These are phyloP conservation scores for Autographa gamma DNA, from an alignment of 2,888 invertebrate species.

Conservation along the genomic window DNA sequence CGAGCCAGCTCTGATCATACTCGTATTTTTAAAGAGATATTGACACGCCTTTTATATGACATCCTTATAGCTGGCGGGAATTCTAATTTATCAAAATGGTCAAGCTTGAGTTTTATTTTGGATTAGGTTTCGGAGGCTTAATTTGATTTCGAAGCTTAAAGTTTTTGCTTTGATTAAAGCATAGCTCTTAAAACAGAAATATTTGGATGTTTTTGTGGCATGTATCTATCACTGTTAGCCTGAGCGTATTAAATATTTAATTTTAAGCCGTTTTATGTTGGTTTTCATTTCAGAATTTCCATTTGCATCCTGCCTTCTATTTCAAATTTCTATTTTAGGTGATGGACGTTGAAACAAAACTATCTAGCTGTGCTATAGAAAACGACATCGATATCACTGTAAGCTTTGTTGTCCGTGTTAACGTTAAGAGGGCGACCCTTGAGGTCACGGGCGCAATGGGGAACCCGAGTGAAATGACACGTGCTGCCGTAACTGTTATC, in stretches of 20 bases:
- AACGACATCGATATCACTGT: constrained; percentile 2
- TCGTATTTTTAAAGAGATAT: constrained; percentile 67
- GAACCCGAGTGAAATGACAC: constrained; percentile 1
- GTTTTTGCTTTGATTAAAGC: not conserved
- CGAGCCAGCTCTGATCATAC: constrained; percentile 65
- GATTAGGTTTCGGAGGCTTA: not conserved
- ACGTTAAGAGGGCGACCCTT: constrained; percentile 1
- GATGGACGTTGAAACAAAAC: not conserved
- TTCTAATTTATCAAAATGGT: constrained; percentile 43
- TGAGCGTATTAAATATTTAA: too few species aligned
- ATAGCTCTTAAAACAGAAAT: too few species aligned
- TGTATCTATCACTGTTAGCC: too few species aligned
- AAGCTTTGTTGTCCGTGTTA: not conserved
- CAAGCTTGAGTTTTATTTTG: constrained; percentile 15
- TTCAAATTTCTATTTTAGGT: not conserved
- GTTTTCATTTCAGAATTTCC: too few species aligned
- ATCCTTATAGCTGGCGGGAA: constrained; percentile 41
- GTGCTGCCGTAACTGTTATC: constrained; percentile 2
- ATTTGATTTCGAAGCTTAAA: not conserved
- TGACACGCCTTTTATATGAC: constrained; percentile 67
- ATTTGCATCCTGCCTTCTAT: too few species aligned
- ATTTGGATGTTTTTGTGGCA: too few species aligned
- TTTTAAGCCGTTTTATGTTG: too few species aligned
- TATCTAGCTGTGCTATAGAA: not conserved
- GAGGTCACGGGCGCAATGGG: constrained; percentile 4